Conservation (phyloP, 2,113 vertebrate species). For the Osmerus mordax region DNA sequence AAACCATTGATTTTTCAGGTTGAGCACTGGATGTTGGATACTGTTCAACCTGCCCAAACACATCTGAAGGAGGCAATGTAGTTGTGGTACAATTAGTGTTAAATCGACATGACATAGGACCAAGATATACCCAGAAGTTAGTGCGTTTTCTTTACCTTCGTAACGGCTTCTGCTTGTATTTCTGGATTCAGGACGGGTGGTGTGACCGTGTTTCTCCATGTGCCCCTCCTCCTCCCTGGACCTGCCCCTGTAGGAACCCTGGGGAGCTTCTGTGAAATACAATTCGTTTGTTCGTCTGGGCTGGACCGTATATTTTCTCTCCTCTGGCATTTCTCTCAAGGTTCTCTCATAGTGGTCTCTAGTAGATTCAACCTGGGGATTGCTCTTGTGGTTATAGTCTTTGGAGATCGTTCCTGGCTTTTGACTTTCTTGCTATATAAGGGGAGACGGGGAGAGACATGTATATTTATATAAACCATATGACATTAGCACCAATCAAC, state of each 20-base stretch:
- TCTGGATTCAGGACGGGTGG: constrained; percentile 13
- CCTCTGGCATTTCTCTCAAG: constrained; percentile 26
- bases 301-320: constrained; percentile 11
- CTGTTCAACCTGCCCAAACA: constrained; percentile 10
- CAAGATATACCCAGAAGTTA: neutral
- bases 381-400: constrained; percentile 41
- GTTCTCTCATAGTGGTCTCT: constrained; percentile 25
- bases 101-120: no score
- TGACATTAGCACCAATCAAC: neutral
- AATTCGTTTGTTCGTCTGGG: constrained; percentile 32
- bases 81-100: neutral
- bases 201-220: constrained; percentile 25
- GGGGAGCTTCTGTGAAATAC: constrained; percentile 21
- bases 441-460: neutral
- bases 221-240: constrained; percentile 27
- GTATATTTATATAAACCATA: neutral
- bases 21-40: constrained; percentile 1
- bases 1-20: constrained; percentile 30
- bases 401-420: constrained; percentile 16
- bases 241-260: constrained; percentile 21
- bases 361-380: neutral
- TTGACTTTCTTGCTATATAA: constrained; percentile 46
- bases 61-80: constrained; percentile 34
- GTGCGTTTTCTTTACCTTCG: constrained; percentile 40
- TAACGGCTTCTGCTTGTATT: constrained; percentile 30